Base-by-base conservation (phyloP, 1,140 invertebrate species). In the Cyclina sinensis region DNA sequence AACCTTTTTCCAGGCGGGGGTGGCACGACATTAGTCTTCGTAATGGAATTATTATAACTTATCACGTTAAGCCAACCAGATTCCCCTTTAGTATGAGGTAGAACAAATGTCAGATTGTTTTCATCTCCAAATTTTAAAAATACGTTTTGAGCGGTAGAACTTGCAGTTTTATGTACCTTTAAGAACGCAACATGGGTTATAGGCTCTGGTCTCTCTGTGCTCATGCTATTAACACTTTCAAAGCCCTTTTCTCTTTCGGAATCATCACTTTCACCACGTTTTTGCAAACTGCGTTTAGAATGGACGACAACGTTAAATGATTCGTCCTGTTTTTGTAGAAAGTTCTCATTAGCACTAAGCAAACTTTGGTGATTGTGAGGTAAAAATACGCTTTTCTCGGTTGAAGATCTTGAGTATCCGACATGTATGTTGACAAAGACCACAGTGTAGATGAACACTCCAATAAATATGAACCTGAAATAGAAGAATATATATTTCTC, bases 81-180 rank as follows among this genome's bases (percentile, higher is more conserved):
- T 30, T 85, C 73, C 54, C 86, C 91, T 46, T 76, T 68, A 0
- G 43, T 76, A 37, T 59, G 89, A 5, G 92, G 88, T 48, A 92
- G 27, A n/a, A 90, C 83, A 59, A 92, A 76, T 21, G 70, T 80
- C 3, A 92, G 73, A 27, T 92, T 84, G 1, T 86, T 81, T 12
- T 30, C 27, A 39, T 91, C 51, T 5, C 86, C 91, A 80, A 90
- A 92, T 48, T 91, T 82, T 5, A 89, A 70, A 24, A 92, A 70
- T 3, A 92, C 79, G 83, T 92, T 92, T 87, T 91, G 90, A 0
- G 90, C 81, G 0, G 92, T 92, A 1, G 92, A 88, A 65, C 91
- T 91, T 16, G 90, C 92, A 24, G 92, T 85, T 83, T 92, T 92
- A 82, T 91, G 92, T 1, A 92, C 87, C 39, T 94, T 94, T 2